These are phyloP conservation scores for Chrysotoxum bicinctum DNA, from an alignment of 2,888 invertebrate species.

Conservation along the genomic window DNA sequence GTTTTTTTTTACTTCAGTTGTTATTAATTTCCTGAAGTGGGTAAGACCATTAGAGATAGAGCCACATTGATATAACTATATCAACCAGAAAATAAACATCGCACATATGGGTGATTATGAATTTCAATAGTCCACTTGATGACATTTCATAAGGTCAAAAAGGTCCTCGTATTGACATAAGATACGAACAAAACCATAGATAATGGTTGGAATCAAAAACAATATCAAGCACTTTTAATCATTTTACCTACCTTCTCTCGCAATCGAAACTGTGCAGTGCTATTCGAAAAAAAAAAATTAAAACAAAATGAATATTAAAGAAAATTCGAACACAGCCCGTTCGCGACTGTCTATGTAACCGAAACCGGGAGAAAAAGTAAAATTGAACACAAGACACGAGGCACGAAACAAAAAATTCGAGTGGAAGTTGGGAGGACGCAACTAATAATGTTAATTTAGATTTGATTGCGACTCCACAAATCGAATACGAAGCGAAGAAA, in stretches of 20 bases:
- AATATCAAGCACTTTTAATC: neutral
- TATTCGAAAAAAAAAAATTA: neutral
- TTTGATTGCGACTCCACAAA: slow-evolving; percentile 13
- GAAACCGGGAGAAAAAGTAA: slow-evolving; percentile 12
- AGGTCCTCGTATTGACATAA: neutral
- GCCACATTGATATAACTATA: no score
- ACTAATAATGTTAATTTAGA: slow-evolving; percentile 61
- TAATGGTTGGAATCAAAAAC: neutral
- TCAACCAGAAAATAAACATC: slow-evolving; percentile 3
- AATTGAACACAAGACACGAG: slow-evolving; percentile 7
- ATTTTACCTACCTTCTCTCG: neutral
- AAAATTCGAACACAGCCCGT: slow-evolving; percentile 32
- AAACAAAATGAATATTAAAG: neutral
- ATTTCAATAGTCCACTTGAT: slow-evolving; percentile 36
- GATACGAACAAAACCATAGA: neutral
- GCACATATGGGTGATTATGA: neutral
- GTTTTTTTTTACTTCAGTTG: no score
- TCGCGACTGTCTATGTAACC: neutral
- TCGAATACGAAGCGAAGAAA: neutral
- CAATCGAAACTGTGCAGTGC: neutral
- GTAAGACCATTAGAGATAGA: no score
- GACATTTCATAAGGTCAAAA: slow-evolving; percentile 22
- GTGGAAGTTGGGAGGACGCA: slow-evolving; percentile 31
- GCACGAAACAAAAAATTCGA: slow-evolving; percentile 26
- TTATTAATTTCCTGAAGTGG: no score